Evolutionary conservation across 2,888 invertebrate species (phyloP).

Genomic region (Harpalus rubripes): DNA sequence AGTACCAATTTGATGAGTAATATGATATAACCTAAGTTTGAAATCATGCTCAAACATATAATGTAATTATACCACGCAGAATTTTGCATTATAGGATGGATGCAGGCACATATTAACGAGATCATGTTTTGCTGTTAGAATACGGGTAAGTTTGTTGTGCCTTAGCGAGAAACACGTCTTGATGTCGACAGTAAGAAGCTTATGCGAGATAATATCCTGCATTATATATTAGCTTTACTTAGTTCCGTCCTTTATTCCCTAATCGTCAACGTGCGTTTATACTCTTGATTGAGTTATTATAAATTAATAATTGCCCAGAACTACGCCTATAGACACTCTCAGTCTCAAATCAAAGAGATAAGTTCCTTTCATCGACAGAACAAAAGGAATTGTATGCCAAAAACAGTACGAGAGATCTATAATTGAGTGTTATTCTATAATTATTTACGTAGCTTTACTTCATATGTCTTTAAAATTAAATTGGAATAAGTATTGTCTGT

Average conservation of each 20-base stretch:
- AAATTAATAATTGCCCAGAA: background rate
- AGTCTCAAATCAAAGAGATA: background rate
- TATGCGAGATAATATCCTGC: conserved; percentile 34
- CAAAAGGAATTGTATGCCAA: too few species aligned
- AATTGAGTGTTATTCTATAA: too few species aligned
- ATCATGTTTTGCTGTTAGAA: background rate
- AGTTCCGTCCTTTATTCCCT: conserved; percentile 8
- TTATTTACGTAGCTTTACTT: too few species aligned
- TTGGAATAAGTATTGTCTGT: too few species aligned
- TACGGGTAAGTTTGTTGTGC: background rate
- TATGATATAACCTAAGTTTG: too few species aligned
- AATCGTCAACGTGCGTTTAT: background rate
- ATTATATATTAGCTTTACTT: conserved; percentile 37
- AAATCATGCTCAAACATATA: background rate
- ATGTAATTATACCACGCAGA: background rate
- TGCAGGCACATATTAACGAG: conserved; percentile 3
- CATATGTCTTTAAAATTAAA: too few species aligned
- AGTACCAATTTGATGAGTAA: too few species aligned
- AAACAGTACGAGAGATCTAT: too few species aligned
- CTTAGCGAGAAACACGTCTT: conserved; percentile 11
- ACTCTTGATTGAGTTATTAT: background rate
- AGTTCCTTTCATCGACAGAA: background rate
- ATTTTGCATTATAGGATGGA: background rate
- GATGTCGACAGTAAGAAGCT: conserved; percentile 22
- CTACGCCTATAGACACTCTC: background rate